Evolutionary conservation across 2,113 vertebrate genomes (phyloP).

Genomic region (Sceloporus tristichus): DNA sequence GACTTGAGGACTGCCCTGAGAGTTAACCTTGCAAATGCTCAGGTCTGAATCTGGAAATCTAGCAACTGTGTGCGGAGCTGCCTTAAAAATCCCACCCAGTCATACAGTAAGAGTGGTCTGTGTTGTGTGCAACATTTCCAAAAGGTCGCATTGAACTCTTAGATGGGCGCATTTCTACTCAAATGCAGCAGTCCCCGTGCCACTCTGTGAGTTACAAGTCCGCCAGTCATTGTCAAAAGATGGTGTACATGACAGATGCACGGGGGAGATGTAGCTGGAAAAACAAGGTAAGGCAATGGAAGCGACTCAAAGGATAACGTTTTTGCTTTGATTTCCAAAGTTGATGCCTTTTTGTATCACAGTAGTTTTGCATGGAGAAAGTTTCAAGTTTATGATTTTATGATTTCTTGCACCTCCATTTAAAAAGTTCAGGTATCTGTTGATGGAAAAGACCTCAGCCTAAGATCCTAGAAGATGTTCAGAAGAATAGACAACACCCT

Average conservation of each 20-base stretch:
- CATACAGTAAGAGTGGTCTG: conserved; percentile 10
- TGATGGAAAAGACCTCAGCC: too few species aligned
- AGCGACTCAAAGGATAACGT: conserved; percentile 23
- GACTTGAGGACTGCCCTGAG: background rate
- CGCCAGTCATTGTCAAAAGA: conserved; percentile 77
- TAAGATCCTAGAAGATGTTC: too few species aligned
- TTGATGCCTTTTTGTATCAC: conserved; percentile 9
- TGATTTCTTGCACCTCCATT: too few species aligned
- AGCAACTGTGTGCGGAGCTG: background rate
- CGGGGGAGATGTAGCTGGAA: conserved; percentile 79
- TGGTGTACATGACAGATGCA: conserved; percentile 75
- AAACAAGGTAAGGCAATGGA: conserved; percentile 72
- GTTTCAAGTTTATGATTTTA: too few species aligned
- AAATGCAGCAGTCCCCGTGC: conserved; percentile 76
- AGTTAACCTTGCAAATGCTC: background rate
- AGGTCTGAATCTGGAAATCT: background rate
- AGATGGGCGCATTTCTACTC: conserved; percentile 75
- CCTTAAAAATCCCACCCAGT: background rate
- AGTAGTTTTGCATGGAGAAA: too few species aligned
- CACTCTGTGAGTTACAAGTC: conserved; percentile 73
- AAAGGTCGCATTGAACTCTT: conserved; percentile 68
- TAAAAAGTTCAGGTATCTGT: too few species aligned
- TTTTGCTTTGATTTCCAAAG: conserved; percentile 17
- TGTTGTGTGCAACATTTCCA: conserved; percentile 46
- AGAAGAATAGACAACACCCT: too few species aligned